phyloP scores from a whole-genome alignment of 1,140 invertebrate species.

The Steinernema feltiae region DNA sequence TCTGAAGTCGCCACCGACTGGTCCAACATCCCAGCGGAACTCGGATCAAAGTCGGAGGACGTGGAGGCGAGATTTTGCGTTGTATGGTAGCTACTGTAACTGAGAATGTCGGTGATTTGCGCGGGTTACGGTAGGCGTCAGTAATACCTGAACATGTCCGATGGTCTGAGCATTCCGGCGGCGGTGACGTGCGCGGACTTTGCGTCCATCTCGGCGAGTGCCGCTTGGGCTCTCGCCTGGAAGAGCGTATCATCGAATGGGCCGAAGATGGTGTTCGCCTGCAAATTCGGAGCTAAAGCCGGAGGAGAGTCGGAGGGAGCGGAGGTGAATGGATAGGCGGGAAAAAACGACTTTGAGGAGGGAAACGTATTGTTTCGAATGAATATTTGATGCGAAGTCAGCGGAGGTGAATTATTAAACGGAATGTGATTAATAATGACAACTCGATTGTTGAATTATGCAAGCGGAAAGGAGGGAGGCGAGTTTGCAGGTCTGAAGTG shows the following conservation, averaged over 20 bases:
- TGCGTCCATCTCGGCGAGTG: slow-evolving; percentile 51
- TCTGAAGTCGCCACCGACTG: slow-evolving; percentile 27
- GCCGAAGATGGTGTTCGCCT: slow-evolving; percentile 48
- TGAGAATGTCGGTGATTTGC: no score
- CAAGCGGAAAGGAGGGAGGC: not conserved
- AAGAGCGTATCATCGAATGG: slow-evolving; percentile 49
- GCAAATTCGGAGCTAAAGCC: slow-evolving; percentile 35
- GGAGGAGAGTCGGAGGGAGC: not conserved
- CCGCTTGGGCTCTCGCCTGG: slow-evolving; percentile 44
- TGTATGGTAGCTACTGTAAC: slow-evolving; percentile 28
- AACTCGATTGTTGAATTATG: slow-evolving; percentile 5
- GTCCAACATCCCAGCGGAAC: slow-evolving; percentile 34
- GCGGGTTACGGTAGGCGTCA: no score
- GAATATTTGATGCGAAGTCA: not conserved
- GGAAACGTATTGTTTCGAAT: slow-evolving; percentile 6
- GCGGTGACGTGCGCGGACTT: slow-evolving; percentile 49
- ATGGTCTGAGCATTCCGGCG: slow-evolving; percentile 41
- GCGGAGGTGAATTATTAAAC: slow-evolving; percentile 18
- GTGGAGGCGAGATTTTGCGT: slow-evolving; percentile 19
- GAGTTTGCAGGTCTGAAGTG: not conserved
- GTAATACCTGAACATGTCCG: slow-evolving; percentile 54
- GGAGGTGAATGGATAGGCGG: not conserved
- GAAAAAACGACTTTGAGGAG: not conserved
- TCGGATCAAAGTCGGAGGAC: slow-evolving; percentile 28
- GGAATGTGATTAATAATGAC: slow-evolving; percentile 15